Base-by-base conservation (phyloP, 1,140 invertebrate species). In the Ylistrum balloti region DNA sequence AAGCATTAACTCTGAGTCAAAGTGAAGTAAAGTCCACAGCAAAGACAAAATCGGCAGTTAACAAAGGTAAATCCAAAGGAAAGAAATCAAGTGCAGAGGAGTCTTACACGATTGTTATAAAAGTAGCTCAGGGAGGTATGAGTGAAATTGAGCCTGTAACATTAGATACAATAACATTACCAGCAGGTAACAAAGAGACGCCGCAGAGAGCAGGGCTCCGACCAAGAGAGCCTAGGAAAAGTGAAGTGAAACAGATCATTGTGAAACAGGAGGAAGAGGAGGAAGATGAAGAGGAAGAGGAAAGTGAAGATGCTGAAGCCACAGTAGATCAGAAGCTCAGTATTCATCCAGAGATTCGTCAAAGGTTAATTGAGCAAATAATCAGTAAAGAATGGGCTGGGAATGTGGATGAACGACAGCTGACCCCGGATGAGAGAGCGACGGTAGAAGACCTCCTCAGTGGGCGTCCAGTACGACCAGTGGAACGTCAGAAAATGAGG, bases 401-500 rank as follows among this genome's bases (percentile, higher is more conserved):
- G 35, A 86, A 48, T 11, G 5, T 28, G n/a, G 45, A 38, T 38
- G 86, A 33, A 33, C 41, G 20, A 34, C 86, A 10, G 86, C 86
- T 33, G 86, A 87, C 22, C 13, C 41, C 22, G 15, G 33, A 7
- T 35, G 41, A 20, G 86, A 90, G 32, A 85, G 41, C 38, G 48
- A 32, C 33, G n/a, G 33, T 87, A 0, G 56, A 74, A 11, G 56
- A 74, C 17, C 56, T 87, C 10, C 86, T 87, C 7, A 86, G 89
- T 22, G 41, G 86, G 5, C 87, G 91, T 33, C 93, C 93, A 10
- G 92, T 93, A 2, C 91, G 93, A 13, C 93, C 93, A 15, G 89
- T 93, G 17, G 93, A 93, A 41, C 88, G 93, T 28, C 92, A 93
- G 86, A 91, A 92, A 10, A 94, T 94, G 94, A 88, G 93, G 34